Base-by-base conservation (phyloP, 2,888 invertebrate species). In the Chrysolina haemoptera region DNA sequence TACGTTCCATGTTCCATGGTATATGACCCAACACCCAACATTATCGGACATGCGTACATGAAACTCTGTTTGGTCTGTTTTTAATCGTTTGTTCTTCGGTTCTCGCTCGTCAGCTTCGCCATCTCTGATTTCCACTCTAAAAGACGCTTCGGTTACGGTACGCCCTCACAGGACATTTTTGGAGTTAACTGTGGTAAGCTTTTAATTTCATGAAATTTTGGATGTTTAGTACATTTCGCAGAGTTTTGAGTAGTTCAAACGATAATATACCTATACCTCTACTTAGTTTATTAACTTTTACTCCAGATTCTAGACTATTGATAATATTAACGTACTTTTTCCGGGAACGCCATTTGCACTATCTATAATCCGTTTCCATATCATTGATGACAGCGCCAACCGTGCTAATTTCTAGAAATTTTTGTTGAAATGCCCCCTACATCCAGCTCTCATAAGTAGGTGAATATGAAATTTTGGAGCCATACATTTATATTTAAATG, bases 381-480 rank as follows among this genome's bases (percentile, higher is more conserved):
- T 89, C 90, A 90, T 90, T 91, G 91, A 91, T 90, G 90, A 90
- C 91, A 91, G 91, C 91, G 91, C 91, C 91, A 90, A 89, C 91
- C 88, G 91, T 91, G 91, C 91, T 91, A 90, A 91, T 91, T 91
- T 90, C 89, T 87, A 88, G 91, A 90, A 91, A 90, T 91, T 91
- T 91, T 90, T 89, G 90, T 89, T 89, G 89, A 87, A 90, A 91
- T 91, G 91, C 91, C 91, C 91, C 91, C 91, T 91, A 88, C 87
- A 87, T 86, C 85, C 82, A 70, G 81, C 80, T 84, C 81, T 79
- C 82, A 84, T 84, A 87, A 87, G 86, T 85, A 85, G 76, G 70
- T 53, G 71, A 40, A 71, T 73, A 73, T 53, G 70, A 67, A 74
- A 70, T 74, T 74, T 65, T 18, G 50, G 55, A 65, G 43, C 48